Base-by-base conservation (phyloP, 2,797 vertebrate genomes). In the Betta splendens region DNA sequence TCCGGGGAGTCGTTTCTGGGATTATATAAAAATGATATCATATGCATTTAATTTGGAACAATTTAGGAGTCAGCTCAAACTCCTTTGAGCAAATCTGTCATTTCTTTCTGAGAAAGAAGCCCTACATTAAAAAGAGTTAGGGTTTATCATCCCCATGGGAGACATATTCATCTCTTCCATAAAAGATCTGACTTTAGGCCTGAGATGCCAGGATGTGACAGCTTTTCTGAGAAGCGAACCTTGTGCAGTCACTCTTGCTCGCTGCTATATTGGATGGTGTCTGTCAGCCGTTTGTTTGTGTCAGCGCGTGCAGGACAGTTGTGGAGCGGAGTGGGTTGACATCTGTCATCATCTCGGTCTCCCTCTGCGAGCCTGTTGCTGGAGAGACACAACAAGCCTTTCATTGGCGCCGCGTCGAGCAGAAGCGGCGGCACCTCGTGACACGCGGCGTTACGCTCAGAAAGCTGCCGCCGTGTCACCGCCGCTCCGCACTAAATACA, bases 331-430 rank as follows among this genome's bases (percentile, higher is more conserved):
- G 69, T 75, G 77, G 55, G 75, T 60, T 69, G 82, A 81, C 83
- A 76, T 77, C 77, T 75, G 72, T 87, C 81, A 84, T 81, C 77
- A 79, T 77, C 87, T 87, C 13, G 88, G 81, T 84, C 80, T 89
- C 72, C 79, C 84, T 84, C 84, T 75, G 74, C 89, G 88, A 77
- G 82, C 49, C 81, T 90, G 87, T 69, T 81, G 82, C 61, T 69
- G 72, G 52, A 79, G 61, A 86, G 51, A 84, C 78, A 86, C 68
- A 86, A 85, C 54, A 83, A 80, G 64, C 57, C 65, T 62, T 77
- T 90, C 55, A 85, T 75, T 84, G 66, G 75, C 61, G 55, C 69
- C 66, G 54, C 79, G 77, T 83, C 83, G 80, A 23, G 59, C 69
- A 64, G 59, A 74, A 44, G 56, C 56, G 44, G 44, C 66, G 51